Evolutionary conservation across 2,888 invertebrate genomes (phyloP), one percentile per base, ranked within the genome.

Genomic region (Hirtodrosophila alboralis): DNA sequence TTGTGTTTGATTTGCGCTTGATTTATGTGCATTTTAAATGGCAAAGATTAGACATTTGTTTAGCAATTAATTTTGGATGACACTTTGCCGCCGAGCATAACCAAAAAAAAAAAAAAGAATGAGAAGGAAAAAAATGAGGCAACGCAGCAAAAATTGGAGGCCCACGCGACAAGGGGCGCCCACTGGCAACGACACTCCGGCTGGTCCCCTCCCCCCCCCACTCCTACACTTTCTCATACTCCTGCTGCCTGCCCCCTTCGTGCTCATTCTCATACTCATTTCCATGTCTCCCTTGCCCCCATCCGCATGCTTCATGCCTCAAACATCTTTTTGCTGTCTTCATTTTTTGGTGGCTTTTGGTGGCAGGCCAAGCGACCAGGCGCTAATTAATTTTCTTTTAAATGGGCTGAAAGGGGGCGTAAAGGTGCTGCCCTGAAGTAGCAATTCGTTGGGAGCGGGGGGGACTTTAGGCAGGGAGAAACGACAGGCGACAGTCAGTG

Each of bases 31-130:
- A 77, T 86, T 80, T 83, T 77, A 84, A 84, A 86, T 81, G 78
- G 71, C 80, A 86, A 86, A 84, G 87, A 84, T 84, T 84, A 86
- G 86, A 87, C 86, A 84, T 85, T 85, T 87, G 86, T 78, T 81
- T 72, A 72, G 81, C 87, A 87, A 86, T 86, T 86, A 86, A 86
- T 86, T 87, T 84, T 36, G 59, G 68, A 67, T 81, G 81, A 84
- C 81, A 86, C 69, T 75, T 62, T 62, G 57, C 59, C 66, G 38
- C 52, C 37, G 47, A 57, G 61, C 73, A 54, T 14, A 44, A n/a
- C n/a, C n/a, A n/a, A n/a, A n/a, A n/a, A n/a, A n/a, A n/a, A n/a
- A n/a, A n/a, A n/a, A n/a, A n/a, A n/a, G n/a, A n/a, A n/a, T n/a
- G n/a, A n/a, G n/a, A n/a, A n/a, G 38, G 47, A 31, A 51, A 49